Evolutionary conservation across 2,113 vertebrate genomes (phyloP).

Genomic region (Gavia stellata): DNA sequence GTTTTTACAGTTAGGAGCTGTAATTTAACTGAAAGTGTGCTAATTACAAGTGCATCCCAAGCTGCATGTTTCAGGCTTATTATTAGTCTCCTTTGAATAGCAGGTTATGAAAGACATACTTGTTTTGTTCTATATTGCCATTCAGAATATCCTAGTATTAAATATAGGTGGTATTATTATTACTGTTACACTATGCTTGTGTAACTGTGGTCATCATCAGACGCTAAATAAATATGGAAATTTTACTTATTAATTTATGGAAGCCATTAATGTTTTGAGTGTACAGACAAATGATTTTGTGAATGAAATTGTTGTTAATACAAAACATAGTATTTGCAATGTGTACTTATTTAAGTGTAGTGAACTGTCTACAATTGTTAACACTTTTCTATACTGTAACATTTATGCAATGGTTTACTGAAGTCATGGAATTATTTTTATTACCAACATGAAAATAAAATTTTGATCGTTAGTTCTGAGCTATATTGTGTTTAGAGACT

Average conservation of each 20-base stretch:
- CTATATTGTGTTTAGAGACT: not conserved
- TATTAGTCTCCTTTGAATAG: constrained; percentile 65
- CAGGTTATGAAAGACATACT: constrained; percentile 56
- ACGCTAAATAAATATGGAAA: constrained; percentile 61
- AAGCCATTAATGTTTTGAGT: constrained; percentile 59
- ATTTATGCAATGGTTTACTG: constrained; percentile 89
- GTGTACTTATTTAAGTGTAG: constrained; percentile 77
- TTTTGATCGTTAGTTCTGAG: constrained; percentile 75
- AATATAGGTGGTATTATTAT: constrained; percentile 68
- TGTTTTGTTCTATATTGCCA: constrained; percentile 74
- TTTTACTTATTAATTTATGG: constrained; percentile 59
- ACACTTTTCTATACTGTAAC: constrained; percentile 80
- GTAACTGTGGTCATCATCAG: constrained; percentile 73
- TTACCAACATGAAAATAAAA: constrained; percentile 86
- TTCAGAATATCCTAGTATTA: constrained; percentile 69
- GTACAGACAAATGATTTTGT: constrained; percentile 50
- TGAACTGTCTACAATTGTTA: constrained; percentile 78
- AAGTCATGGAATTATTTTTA: constrained; percentile 85
- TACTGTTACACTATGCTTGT: constrained; percentile 63
- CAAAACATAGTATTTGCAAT: constrained; percentile 78
- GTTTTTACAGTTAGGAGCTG: constrained; percentile 50
- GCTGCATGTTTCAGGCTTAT: constrained; percentile 57
- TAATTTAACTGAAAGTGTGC: constrained; percentile 50
- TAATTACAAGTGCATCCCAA: constrained; percentile 56
- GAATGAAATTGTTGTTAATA: constrained; percentile 44